Evolutionary conservation across 2,113 vertebrate species (phyloP).

Genomic region (Indicator maculatus): DNA sequence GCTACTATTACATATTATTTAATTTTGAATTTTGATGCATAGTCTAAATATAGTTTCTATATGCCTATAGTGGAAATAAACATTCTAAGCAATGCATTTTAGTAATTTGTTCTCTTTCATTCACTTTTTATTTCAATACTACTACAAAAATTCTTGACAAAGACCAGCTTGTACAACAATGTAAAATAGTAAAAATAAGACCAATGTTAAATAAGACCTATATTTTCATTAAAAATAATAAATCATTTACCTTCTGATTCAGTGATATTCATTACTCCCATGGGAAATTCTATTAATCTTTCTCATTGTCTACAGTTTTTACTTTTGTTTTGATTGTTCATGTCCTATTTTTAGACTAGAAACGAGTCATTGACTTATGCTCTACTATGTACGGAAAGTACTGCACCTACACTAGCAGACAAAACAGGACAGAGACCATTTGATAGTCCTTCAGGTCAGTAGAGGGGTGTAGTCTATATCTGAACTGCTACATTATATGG

Average conservation of each 20-base stretch:
- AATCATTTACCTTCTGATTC: background rate
- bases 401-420: background rate
- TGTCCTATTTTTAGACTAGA: background rate
- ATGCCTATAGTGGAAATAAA: background rate
- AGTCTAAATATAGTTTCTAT: background rate
- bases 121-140: background rate
- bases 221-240: background rate
- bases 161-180: background rate
- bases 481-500: background rate
- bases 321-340: background rate
- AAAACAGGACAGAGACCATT: background rate
- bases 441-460: background rate
- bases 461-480: background rate
- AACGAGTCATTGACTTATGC: background rate
- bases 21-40: background rate
- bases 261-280: background rate
- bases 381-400: background rate
- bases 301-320: background rate
- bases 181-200: background rate
- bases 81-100: background rate
- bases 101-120: background rate
- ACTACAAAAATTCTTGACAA: background rate
- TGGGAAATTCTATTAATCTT: background rate
- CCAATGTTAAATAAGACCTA: background rate
- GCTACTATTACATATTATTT: background rate